A percentile compares a stretch with the other conserved stretches of the same genome.
These are phyloP conservation scores for Caenorhabditis sp. DNA, from an alignment of 2,888 invertebrate species.

Conservation along the genomic window DNA sequence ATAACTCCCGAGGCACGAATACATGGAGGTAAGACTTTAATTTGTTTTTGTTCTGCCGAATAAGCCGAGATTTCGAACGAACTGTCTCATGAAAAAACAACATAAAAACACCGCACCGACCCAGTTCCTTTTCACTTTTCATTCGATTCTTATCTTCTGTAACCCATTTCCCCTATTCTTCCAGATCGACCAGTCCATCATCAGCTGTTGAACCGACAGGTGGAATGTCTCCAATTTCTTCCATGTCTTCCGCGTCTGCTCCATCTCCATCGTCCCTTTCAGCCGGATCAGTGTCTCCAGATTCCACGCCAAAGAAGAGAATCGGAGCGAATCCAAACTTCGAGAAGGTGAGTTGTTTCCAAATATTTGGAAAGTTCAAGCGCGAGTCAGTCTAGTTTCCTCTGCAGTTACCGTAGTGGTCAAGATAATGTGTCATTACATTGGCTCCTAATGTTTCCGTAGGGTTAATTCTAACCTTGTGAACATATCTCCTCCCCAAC, in stretches of 20 bases:
- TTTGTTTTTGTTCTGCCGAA: not conserved
- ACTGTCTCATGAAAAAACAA: not conserved
- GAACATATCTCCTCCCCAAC: not conserved
- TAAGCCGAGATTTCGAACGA: not conserved
- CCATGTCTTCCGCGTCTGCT: slow-evolving; percentile 71
- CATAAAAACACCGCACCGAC: slow-evolving; percentile 23
- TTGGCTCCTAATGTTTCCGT: no score
- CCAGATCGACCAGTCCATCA: slow-evolving; percentile 64
- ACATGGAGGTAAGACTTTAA: slow-evolving; percentile 54
- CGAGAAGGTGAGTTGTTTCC: slow-evolving; percentile 42
- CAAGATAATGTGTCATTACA: no score
- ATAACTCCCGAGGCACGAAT: slow-evolving; percentile 47
- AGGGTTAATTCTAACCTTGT: not conserved
- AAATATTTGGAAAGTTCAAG: no score
- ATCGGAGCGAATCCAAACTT: slow-evolving; percentile 54
- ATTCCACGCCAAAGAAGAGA: slow-evolving; percentile 55
- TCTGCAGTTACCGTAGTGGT: no score
- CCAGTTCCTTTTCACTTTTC: slow-evolving; percentile 34
- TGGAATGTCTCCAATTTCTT: slow-evolving; percentile 70
- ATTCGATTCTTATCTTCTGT: slow-evolving; percentile 5
- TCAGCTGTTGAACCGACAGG: slow-evolving; percentile 47
- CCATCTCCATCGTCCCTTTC: slow-evolving; percentile 73
- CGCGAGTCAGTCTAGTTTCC: no score
- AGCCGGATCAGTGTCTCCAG: slow-evolving; percentile 71
- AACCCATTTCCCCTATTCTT: slow-evolving; percentile 15